A percentile compares a stretch with the other conserved stretches of the same genome.
Evolutionary conservation across 2,888 invertebrate species (phyloP).

Genomic region (Limnephilus marmoratus): DNA sequence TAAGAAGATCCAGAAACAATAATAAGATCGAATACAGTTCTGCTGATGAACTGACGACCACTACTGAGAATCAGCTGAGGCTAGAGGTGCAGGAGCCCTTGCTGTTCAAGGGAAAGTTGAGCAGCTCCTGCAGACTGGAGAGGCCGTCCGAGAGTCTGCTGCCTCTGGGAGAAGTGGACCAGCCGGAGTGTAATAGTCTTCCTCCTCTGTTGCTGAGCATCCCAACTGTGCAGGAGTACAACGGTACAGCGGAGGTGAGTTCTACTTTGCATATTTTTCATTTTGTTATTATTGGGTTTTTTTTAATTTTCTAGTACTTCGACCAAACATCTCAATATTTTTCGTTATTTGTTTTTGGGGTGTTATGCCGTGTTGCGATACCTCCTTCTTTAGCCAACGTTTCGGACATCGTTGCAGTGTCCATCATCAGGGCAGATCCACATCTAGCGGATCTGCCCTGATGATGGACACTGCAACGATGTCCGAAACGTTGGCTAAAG

Average conservation of each 20-base stretch:
- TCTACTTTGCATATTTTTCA: slow-evolving; percentile 10
- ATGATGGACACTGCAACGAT: too few species aligned
- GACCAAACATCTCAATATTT: too few species aligned
- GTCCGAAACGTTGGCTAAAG: too few species aligned
- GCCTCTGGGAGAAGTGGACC: slow-evolving; percentile 39
- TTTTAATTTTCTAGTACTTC: too few species aligned
- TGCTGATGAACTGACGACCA: slow-evolving; percentile 71
- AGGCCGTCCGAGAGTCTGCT: slow-evolving; percentile 55
- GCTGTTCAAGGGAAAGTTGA: slow-evolving; percentile 48
- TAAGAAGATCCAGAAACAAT: slow-evolving; percentile 68
- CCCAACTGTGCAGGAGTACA: slow-evolving; percentile 50
- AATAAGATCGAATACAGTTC: slow-evolving; percentile 71
- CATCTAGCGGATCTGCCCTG: too few species aligned
- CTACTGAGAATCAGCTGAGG: slow-evolving; percentile 66
- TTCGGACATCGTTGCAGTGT: too few species aligned
- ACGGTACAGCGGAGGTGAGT: slow-evolving; percentile 58
- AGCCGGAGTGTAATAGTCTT: slow-evolving; percentile 63
- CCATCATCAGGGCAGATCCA: too few species aligned
- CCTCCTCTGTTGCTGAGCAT: slow-evolving; percentile 59
- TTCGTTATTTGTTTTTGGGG: too few species aligned
- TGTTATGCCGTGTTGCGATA: too few species aligned
- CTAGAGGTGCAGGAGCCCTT: slow-evolving; percentile 30
- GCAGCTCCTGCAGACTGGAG: slow-evolving; percentile 54
- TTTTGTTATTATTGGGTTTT: background rate
- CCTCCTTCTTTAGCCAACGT: too few species aligned